Evolutionary conservation across 2,888 invertebrate genomes (phyloP).

Genomic region (Tachina fera): DNA sequence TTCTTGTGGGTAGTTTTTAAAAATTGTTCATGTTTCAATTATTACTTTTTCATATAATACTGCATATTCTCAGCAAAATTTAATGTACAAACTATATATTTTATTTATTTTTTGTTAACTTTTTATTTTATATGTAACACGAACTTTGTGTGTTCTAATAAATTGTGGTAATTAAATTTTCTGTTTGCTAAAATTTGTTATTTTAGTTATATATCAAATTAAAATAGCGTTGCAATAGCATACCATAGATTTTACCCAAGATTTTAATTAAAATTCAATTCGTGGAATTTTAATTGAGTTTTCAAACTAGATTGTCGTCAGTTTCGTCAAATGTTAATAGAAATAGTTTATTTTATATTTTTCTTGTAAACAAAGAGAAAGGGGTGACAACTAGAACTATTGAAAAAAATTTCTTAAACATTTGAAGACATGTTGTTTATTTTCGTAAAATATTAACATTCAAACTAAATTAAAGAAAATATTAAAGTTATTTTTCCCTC

Average conservation of each 20-base stretch:
- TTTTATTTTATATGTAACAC: neutral
- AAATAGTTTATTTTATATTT: neutral
- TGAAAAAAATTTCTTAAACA: too few relatives aligned
- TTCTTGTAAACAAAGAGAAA: neutral
- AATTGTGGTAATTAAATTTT: neutral
- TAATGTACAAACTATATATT: neutral
- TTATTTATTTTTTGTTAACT: neutral
- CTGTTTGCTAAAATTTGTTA: neutral
- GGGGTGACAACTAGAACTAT: neutral
- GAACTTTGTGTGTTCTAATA: neutral
- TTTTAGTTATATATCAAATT: neutral
- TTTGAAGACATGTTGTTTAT: neutral
- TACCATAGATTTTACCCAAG: constrained; percentile 9
- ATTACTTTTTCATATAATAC: too few relatives aligned
- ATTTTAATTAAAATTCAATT: constrained; percentile 61
- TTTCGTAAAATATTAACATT: too few relatives aligned
- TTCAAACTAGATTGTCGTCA: constrained; percentile 3
- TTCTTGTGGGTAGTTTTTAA: too few relatives aligned
- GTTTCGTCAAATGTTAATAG: neutral
- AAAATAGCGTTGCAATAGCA: constrained; percentile 41
- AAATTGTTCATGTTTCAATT: too few relatives aligned
- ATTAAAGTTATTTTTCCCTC: too few relatives aligned
- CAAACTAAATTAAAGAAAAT: too few relatives aligned
- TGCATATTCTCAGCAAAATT: too few relatives aligned
- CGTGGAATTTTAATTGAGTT: constrained; percentile 52